Conservation (phyloP, 2,797 vertebrate species). For the Lemur catta region DNA sequence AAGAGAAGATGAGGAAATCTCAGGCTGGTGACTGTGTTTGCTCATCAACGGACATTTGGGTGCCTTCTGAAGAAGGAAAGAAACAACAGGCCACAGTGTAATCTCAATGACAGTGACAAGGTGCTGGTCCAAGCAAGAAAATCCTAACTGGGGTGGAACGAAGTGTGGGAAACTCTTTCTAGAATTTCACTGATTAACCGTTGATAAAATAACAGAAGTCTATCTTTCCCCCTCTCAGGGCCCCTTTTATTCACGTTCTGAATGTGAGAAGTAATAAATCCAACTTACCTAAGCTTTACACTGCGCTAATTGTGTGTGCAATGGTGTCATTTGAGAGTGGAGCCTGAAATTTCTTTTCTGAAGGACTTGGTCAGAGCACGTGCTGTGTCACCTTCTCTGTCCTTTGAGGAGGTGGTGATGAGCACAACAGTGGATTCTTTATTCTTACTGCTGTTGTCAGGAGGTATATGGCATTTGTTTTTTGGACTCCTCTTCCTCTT, state of each 20-base stretch:
- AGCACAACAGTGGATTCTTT: constrained; percentile 64
- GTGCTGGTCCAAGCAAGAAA: constrained; percentile 52
- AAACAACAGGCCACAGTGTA: constrained; percentile 45
- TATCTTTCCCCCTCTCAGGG: constrained; percentile 66
- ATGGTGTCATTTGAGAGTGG: constrained; percentile 69
- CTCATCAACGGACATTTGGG: constrained; percentile 64
- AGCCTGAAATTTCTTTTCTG: constrained; percentile 59
- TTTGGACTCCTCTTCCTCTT: constrained; percentile 48
- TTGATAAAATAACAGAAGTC: constrained; percentile 77
- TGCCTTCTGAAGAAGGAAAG: constrained; percentile 64
- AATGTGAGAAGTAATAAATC: constrained; percentile 76
- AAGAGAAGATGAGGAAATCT: constrained; percentile 73
- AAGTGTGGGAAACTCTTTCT: constrained; percentile 78
- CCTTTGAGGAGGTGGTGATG: constrained; percentile 50
- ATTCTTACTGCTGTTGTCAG: constrained; percentile 38
- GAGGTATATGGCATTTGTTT: constrained; percentile 30
- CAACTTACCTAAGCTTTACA: constrained; percentile 64
- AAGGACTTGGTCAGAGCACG: constrained; percentile 7
- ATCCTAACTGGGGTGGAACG: constrained; percentile 54
- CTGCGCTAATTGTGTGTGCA: constrained; percentile 66
- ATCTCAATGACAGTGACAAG: constrained; percentile 39
- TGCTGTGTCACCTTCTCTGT: constrained; percentile 53
- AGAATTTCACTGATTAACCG: constrained; percentile 75
- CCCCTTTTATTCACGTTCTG: constrained; percentile 68
- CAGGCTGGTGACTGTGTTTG: constrained; percentile 45